Base-by-base conservation (phyloP, 2,888 invertebrate genomes). In the Augochlorella aurata region DNA sequence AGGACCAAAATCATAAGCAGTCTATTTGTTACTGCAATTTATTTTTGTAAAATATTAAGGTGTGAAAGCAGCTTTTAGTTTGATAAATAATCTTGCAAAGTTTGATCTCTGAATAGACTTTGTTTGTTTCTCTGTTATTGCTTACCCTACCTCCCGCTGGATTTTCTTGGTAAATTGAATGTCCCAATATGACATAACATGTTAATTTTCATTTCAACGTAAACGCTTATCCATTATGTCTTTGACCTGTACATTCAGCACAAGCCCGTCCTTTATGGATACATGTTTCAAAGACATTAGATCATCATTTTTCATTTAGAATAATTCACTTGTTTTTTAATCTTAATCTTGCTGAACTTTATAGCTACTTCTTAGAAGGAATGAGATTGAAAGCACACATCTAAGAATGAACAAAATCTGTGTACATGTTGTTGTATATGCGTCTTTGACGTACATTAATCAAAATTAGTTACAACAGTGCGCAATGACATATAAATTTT, bases 161-260 rank as follows among this genome's bases (percentile, higher is more conserved):
- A 93, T 93, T 93, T 93, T 93, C 91, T 93, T 93, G 93, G 93
- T 93, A 93, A 93, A 93, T 93, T 93, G 90, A 93, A 92, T 91
- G 92, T 92, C 92, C 93, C 92, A 92, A 92, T 92, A 90, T 88
- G 89, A 91, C 90, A 85, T 91, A 90, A 88, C 82, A 84, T 84
- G 80, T 88, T 86, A 61, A 81, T 85, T 89, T 84, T 84, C 81
- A 79, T 81, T 83, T 82, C n/a, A 74, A 83, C 82, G 67, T 81
- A 72, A 81, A 85, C 63, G 86, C 85, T 85, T 88, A 38, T 86
- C 83, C 70, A 83, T 85, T 78, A 54, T 87, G 75, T 84, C 85
- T 82, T 82, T 69, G 79, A 83, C 81, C 80, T 84, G 82, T 81
- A 86, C 63, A 82, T 82, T 81, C 87, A 93, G 93, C 92, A 93